Base-by-base conservation (phyloP, 2,888 invertebrate genomes). In the Itoplectis maculator region DNA sequence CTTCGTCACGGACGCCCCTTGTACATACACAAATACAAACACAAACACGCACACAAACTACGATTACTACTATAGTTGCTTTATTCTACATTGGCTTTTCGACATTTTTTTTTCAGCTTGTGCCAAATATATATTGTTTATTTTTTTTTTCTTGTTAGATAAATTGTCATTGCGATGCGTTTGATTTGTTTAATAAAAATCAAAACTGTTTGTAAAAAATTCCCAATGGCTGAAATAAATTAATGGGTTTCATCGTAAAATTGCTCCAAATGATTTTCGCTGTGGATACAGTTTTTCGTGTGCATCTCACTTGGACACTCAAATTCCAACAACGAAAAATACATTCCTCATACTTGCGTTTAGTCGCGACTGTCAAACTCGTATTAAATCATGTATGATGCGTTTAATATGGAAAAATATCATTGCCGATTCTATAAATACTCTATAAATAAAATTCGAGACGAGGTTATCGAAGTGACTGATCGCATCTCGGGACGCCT, bases 1-100 rank as follows among this genome's bases (percentile, higher is more conserved):
- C 73, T 89, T 90, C 87, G 90, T 88, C 87, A 89, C 88, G 90
- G 61, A 18, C 2, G 35, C 18, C 18, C 9, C 37, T 8, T 18
- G 2, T 59, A 59, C n/a, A n/a, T 1, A 15, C 29, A 23, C 23
- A 56, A 0, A 23, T 23, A 54, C 20, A 54, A 45, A 1, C 47
- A n/a, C 5, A 47, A 1, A 5, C 2, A 47, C 15, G 6, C 42
- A 42, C 11, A 42, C 7, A 29, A 29, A 29, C 2, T 29, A 5
- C 29, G 7, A 42, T 42, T 9, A 42, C 11, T 7, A 4, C 42
- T 7, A 42, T 1, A 42, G 42, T 42, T 42, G 1, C 42, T 8
- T 1, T 42, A 42, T 42, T 42, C 9, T 42, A 42, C 11, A 42
- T 42, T 7, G 2, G 42, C 42, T 42, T 7, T 42, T 42, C 7